These are phyloP conservation scores for Coelopa frigida DNA, from an alignment of 1,140 invertebrate genomes.

Conservation along the genomic window DNA sequence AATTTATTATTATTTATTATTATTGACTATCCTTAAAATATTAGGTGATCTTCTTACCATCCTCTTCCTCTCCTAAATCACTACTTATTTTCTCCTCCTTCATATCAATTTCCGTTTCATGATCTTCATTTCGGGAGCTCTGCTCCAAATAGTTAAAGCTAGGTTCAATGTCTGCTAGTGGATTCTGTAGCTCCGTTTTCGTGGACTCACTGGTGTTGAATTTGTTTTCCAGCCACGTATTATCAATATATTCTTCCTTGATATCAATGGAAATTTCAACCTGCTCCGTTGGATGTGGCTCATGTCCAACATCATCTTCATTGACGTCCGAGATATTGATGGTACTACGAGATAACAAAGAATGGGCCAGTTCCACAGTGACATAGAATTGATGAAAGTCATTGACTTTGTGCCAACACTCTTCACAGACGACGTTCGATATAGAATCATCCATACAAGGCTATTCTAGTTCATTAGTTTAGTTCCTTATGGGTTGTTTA, in stretches of 20 bases:
- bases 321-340: too few relatives aligned
- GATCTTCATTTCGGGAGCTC: too few relatives aligned
- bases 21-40: conserved; percentile 30
- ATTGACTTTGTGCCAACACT: conserved; percentile 35
- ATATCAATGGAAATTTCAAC: neutral
- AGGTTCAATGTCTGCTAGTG: neutral
- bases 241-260: conserved; percentile 2
- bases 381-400: conserved; percentile 38
- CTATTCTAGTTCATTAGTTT: conserved; percentile 4
- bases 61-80: neutral
- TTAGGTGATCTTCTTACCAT: conserved; percentile 29
- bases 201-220: neutral
- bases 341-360: too few relatives aligned
- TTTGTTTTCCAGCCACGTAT: neutral
- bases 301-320: neutral
- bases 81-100: neutral
- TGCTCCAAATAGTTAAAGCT: too few relatives aligned
- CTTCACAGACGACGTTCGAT: conserved; percentile 32
- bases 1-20: conserved; percentile 22
- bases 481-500: too few relatives aligned
- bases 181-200: conserved; percentile 3
- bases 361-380: conserved; percentile 27
- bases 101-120: neutral
- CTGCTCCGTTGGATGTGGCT: neutral
- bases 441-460: conserved; percentile 12